A percentile compares a stretch with the other conserved stretches of the same genome.
phyloP scores from a whole-genome alignment of 2,888 invertebrate species.

The Meandrusa payeni region DNA sequence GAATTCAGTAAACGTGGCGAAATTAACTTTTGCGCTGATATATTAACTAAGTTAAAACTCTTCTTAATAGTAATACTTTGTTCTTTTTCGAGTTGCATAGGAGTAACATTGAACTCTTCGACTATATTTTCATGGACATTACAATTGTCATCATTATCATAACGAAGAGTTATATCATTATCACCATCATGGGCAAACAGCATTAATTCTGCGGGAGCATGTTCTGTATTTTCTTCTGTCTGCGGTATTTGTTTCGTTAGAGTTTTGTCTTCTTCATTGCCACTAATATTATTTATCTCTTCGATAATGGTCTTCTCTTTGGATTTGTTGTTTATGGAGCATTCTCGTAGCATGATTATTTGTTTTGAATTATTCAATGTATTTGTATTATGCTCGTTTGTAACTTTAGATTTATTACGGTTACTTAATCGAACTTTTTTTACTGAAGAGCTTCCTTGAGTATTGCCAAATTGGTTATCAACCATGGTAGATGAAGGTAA shows the following conservation, averaged over 20 bases:
- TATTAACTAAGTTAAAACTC: no score
- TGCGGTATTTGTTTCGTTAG: not conserved
- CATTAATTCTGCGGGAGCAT: no score
- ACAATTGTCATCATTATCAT: conserved; percentile 26
- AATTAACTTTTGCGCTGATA: no score
- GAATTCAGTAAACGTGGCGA: no score
- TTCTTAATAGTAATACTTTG: not conserved
- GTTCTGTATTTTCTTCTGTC: no score
- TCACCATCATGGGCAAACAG: conserved; percentile 22
- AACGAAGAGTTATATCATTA: conserved; percentile 13
- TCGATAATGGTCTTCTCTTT: not conserved
- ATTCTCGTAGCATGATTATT: no score
- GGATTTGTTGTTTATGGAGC: not conserved
- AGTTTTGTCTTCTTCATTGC: no score
- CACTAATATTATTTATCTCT: not conserved
- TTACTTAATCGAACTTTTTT: conserved; percentile 49
- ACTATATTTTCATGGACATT: conserved; percentile 20
- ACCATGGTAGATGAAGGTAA: conserved; percentile 73
- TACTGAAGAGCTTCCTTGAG: conserved; percentile 44
- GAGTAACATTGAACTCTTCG: conserved; percentile 10
- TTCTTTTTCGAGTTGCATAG: no score
- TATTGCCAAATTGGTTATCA: conserved; percentile 45
- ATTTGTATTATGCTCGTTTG: conserved; percentile 25
- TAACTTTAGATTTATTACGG: conserved; percentile 41
- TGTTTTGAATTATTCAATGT: conserved; percentile 19